phyloP scores from a whole-genome alignment of 2,797 vertebrate genomes.

The Leptodactylus fallax region DNA sequence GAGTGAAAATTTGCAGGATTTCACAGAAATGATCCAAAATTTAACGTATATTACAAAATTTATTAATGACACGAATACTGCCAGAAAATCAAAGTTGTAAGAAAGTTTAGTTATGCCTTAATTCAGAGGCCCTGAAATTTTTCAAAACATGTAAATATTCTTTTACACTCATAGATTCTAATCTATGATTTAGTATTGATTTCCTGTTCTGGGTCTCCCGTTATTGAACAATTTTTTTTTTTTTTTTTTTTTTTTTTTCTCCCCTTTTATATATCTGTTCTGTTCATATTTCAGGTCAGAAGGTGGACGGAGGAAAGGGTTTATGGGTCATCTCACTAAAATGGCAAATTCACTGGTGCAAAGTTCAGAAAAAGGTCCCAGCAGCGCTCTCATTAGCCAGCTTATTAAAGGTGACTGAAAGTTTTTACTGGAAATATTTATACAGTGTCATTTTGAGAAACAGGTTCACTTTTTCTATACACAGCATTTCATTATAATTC shows the following conservation, averaged over 20 bases:
- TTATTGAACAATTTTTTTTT: neutral
- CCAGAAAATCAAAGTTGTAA: no score
- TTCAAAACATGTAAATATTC: no score
- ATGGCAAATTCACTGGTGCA: conserved; percentile 74
- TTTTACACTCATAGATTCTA: no score
- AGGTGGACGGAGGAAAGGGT: conserved; percentile 74
- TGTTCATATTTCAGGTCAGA: conserved; percentile 65
- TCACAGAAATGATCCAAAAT: no score
- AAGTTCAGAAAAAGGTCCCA: conserved; percentile 74
- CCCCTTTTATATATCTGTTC: no score
- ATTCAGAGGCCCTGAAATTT: no score
- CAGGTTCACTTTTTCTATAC: neutral
- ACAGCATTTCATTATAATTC: neutral
- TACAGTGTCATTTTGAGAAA: neutral
- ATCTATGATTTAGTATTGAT: no score
- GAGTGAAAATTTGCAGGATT: no score
- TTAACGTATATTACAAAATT: no score
- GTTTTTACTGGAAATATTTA: neutral
- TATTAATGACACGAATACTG: no score
- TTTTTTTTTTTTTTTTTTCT: neutral
- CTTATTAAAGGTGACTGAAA: conserved; percentile 72
- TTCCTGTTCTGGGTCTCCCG: neutral
- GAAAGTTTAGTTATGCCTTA: no score
- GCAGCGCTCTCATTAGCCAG: conserved; percentile 67
- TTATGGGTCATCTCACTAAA: conserved; percentile 77